Evolutionary conservation across 2,113 vertebrate genomes (phyloP).

Genomic region (Passer domesticus): DNA sequence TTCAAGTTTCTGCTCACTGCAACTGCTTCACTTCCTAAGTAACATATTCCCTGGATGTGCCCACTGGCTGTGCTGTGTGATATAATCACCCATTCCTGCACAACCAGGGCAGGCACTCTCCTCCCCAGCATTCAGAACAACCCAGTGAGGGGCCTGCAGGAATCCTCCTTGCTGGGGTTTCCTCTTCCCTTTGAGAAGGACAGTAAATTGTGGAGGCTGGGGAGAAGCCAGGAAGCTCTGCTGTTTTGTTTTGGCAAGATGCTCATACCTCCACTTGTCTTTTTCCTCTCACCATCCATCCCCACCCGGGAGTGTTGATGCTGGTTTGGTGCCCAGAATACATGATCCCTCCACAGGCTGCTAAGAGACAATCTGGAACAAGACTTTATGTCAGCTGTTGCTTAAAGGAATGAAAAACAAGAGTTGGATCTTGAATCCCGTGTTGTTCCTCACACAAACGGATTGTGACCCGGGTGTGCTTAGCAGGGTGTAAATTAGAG

Average conservation of each 20-base stretch:
- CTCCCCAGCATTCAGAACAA: not conserved
- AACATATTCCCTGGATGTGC: not conserved
- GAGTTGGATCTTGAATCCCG: not conserved
- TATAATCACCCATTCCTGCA: not conserved
- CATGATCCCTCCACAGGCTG: not conserved
- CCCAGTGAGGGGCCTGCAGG: not conserved
- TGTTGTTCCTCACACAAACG: slow-evolving; percentile 26
- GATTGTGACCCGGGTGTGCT: not conserved
- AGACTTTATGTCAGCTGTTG: slow-evolving; percentile 17
- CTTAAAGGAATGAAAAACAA: slow-evolving; percentile 19
- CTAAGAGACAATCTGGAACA: slow-evolving; percentile 40
- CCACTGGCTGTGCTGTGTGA: not conserved
- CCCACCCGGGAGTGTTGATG: not conserved
- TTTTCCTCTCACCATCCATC: not conserved
- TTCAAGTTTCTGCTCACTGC: not conserved
- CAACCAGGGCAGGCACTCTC: not conserved
- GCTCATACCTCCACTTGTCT: not conserved
- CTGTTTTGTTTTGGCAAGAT: not conserved
- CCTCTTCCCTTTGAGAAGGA: not conserved
- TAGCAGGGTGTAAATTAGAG: not conserved
- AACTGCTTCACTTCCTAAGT: not conserved
- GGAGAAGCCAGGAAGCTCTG: not conserved
- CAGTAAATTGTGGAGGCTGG: not conserved
- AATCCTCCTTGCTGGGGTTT: not conserved
- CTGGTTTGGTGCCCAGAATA: slow-evolving; percentile 50